Conservation (phyloP, 1,140 invertebrate species). For the Aphis craccivora region DNA sequence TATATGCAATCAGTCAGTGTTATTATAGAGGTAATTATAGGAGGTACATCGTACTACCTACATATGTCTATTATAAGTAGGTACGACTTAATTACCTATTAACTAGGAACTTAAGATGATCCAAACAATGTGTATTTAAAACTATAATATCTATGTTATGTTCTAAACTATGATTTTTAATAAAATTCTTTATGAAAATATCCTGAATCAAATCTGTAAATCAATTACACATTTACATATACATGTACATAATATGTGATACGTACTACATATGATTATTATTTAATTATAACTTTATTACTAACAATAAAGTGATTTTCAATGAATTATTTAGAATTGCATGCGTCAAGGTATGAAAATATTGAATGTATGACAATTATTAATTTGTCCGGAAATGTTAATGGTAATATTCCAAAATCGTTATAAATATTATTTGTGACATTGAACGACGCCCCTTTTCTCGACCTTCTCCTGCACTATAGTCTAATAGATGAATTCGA, state of each 20-base stretch:
- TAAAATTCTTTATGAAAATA: not conserved
- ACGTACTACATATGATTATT: not conserved
- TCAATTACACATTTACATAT: not conserved
- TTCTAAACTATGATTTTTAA: not conserved
- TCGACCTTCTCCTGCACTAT: not conserved
- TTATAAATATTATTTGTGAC: not conserved
- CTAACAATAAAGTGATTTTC: not conserved
- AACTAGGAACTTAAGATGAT: not conserved
- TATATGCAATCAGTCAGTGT: not conserved
- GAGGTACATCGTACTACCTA: too few species aligned
- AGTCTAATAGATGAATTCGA: not conserved
- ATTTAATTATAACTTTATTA: not conserved
- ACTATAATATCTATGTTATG: not conserved
- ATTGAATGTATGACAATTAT: too few species aligned
- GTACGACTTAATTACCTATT: not conserved
- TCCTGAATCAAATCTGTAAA: not conserved
- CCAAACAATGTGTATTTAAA: too few species aligned
- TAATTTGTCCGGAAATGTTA: not conserved
- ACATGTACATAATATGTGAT: not conserved
- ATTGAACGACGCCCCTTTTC: conserved; percentile 30
- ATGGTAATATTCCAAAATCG: conserved; percentile 2
- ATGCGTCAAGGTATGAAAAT: not conserved
- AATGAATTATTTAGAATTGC: not conserved
- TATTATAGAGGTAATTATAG: not conserved
- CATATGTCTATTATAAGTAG: not conserved